Base-by-base conservation (phyloP, 2,113 vertebrate species). In the Tupaia tana region DNA sequence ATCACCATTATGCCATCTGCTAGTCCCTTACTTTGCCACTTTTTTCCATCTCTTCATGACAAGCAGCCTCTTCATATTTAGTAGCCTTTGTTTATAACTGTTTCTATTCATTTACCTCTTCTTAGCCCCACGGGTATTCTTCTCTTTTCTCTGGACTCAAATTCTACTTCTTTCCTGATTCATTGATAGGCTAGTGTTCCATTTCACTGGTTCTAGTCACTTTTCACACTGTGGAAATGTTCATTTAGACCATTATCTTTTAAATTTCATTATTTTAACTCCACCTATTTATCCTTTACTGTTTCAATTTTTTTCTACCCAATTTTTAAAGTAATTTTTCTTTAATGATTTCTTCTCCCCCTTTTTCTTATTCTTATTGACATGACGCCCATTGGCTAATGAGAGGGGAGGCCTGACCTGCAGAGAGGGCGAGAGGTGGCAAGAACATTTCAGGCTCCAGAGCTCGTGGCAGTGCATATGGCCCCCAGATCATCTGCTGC, bases 371-470 rank as follows among this genome's bases (percentile, higher is more conserved):
- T 24, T 52, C 43, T 58, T 29, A 6, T 24, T 52, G n/a, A 54
- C 29, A 9, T n/a, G n/a, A n/a, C n/a, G 4, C 6, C 66, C 31
- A 31, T 4, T 8, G 2, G 16, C 56, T 79, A 67, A 16, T 56
- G 29, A 61, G 25, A 22, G 31, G 27, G 43, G 54, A 15, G 3
- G 24, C 14, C 19, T 11, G 20, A 6, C 8, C 19, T 25, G 34
- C 18, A 14, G 54, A 34, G 61, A 14, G 1, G 2, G 54, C 2
- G 0, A 63, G 18, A 4, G 18, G 9, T 22, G 13, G 31, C 0
- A 11, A 18, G 15, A n/a, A 56, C 34, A 64, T 58, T 22, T 27
- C 15, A 13, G 2, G 15, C 59, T 69, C 29, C 22, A 70, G 64
- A 22, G 43, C 4, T 31, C 9, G 81, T 9, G 16, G 7, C 74